A percentile compares a stretch with the other conserved stretches of the same genome.
Evolutionary conservation across 2,113 vertebrate species (phyloP).

Genomic region (Podarcis raffonei): DNA sequence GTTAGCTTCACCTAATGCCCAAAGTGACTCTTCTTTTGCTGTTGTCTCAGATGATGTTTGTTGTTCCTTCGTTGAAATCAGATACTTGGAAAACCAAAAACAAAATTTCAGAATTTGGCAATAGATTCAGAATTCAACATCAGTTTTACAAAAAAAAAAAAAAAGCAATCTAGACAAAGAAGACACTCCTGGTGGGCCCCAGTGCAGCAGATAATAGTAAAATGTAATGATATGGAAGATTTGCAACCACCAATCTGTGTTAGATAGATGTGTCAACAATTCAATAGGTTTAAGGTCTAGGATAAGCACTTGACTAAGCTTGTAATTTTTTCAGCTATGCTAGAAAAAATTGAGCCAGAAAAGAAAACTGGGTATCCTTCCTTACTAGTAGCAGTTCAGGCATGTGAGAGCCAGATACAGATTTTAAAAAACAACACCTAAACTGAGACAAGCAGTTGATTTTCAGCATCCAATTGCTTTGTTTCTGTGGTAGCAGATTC

Average conservation of each 20-base stretch:
- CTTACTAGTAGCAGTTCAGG: not conserved
- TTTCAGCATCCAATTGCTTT: not conserved
- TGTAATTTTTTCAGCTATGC: not conserved
- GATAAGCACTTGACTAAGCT: not conserved
- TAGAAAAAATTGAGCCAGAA: not conserved
- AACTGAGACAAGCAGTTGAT: not conserved
- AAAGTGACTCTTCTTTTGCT: not conserved
- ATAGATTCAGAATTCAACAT: not conserved
- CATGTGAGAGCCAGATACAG: not conserved
- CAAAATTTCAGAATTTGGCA: constrained; percentile 38
- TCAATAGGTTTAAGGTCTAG: constrained; percentile 6
- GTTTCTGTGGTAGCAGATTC: not conserved
- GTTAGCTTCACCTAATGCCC: not conserved
- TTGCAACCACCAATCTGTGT: not conserved
- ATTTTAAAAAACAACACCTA: not conserved
- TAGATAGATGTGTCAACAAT: not conserved
- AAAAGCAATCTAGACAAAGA: not conserved
- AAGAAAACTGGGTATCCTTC: not conserved
- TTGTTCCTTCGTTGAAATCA: constrained; percentile 40
- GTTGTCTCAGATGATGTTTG: constrained; percentile 36
- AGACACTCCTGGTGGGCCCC: not conserved
- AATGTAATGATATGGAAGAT: not conserved
- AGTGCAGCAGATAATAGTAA: not conserved
- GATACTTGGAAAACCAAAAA: not conserved
- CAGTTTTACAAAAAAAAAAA: not conserved